A percentile compares a stretch with the other conserved stretches of the same genome.
Conservation (phyloP, 1,140 invertebrate genomes). For the Leptonema lineaticorne region DNA sequence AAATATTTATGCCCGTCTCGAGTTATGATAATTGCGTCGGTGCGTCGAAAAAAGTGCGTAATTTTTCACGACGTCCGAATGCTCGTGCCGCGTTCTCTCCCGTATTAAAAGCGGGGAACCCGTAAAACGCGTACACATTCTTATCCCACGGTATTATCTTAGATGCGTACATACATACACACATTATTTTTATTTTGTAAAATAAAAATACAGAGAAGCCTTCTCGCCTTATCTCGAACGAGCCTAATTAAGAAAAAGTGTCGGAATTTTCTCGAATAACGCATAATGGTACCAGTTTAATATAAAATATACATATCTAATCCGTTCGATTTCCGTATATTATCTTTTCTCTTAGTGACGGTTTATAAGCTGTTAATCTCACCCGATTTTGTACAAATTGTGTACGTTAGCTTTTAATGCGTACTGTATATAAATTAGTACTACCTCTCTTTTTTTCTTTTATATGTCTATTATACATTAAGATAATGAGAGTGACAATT, state of each 20-base stretch:
- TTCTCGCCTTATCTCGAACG: constrained; percentile 23
- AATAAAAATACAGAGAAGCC: constrained; percentile 1
- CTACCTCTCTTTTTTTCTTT: no score
- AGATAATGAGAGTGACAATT: no score
- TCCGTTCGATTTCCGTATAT: constrained; percentile 16
- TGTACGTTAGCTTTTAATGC: no score
- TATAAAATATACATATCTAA: neutral
- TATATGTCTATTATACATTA: no score
- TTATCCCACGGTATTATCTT: constrained; percentile 32
- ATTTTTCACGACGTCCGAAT: constrained; percentile 10
- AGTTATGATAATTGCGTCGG: constrained; percentile 21
- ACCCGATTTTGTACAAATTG: constrained; percentile 1
- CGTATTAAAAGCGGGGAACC: neutral
- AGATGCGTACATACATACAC: no score
- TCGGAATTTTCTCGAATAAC: constrained; percentile 21
- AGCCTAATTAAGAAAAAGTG: constrained; percentile 34
- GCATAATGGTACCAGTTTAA: neutral
- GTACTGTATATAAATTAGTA: no score
- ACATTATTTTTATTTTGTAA: no score
- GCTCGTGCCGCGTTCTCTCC: neutral
- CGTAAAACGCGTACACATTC: constrained; percentile 29
- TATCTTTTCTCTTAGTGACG: neutral
- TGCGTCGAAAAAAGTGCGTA: constrained; percentile 21
- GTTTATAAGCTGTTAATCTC: neutral
- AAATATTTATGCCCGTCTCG: constrained; percentile 11